Conservation (phyloP, 2,888 invertebrate genomes). For the Alsophila aescularia region DNA sequence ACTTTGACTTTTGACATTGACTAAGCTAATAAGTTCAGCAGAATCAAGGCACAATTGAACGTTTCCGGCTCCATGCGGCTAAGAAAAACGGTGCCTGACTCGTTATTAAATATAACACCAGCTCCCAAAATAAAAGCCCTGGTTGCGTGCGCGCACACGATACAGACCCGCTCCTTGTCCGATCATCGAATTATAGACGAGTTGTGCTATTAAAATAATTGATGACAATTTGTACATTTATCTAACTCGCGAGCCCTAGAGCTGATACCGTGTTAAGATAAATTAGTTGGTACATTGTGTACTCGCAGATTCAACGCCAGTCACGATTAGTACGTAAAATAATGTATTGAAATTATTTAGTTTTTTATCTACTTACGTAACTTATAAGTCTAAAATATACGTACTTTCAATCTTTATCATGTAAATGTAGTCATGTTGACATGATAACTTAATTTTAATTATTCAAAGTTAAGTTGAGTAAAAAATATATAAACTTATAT, state of each 20-base stretch:
- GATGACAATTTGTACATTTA: constrained; percentile 54
- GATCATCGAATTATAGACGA: constrained; percentile 60
- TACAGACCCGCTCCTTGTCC: constrained; percentile 43
- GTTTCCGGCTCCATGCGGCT: no score
- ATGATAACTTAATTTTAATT: no score
- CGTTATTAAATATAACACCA: neutral
- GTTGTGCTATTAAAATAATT: constrained; percentile 61
- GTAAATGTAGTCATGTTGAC: no score
- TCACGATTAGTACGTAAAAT: constrained; percentile 11
- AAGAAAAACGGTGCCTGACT: no score
- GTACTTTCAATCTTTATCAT: no score
- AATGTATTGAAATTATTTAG: neutral
- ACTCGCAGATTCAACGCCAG: neutral
- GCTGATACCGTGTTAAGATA: constrained; percentile 19
- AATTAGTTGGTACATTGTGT: constrained; percentile 8
- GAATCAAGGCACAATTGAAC: no score
- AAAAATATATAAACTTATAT: no score
- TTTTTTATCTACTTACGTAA: no score
- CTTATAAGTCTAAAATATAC: no score
- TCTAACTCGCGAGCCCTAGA: constrained; percentile 40
- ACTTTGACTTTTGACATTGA: no score
- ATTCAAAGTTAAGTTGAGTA: no score
- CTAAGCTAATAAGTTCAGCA: no score
- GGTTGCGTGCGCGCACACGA: constrained; percentile 54
- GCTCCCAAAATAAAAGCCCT: constrained; percentile 14